Base-by-base conservation (phyloP, 2,797 vertebrate genomes). In the Hypotaenidia philippensis region DNA sequence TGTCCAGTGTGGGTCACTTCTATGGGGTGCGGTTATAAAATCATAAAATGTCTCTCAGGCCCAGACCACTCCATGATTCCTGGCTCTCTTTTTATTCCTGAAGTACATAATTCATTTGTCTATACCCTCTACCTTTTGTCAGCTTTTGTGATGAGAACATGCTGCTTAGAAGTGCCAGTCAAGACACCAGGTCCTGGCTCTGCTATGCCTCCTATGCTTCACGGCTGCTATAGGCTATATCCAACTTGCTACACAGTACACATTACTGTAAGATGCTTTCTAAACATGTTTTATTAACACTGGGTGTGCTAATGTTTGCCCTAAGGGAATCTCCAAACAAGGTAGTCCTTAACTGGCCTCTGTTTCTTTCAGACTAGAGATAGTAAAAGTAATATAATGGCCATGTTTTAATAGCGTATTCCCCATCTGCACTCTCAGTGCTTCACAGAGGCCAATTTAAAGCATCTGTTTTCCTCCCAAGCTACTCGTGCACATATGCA, bases 401-500 rank as follows among this genome's bases (percentile, higher is more conserved):
- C 52, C 25, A 41, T 38, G 57, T 70, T 94, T 91, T 94, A 76
- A 79, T 40, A 84, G 88, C 4, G 2, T 70, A 53, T 92, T 94
- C 40, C 69, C 74, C 78, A 49, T 87, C 63, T 90, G 47, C 55
- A 9, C 36, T 84, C 44, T 74, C 45, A 82, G 36, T 60, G 44
- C 70, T 93, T 90, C 68, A 65, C 44, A 68, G 74, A 90, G 66
- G 71, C 71, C 75, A 86, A 29, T 88, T 91, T 79, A 75, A 94
- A 93, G 69, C 77, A 96, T 96, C 83, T 92, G 68, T 56, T 95
- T 93, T 38, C 8, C 38, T 95, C 87, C 66, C 87, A 83, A 91
- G 55, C 45, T 78, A 55, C 59, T 87, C 1, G 0, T 85, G 49
- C 68, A 40, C 53, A 63, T 77, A 53, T 78, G 55, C 87, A 90